Base-by-base conservation (phyloP, 2,888 invertebrate genomes). In the Malacosoma neustria region DNA sequence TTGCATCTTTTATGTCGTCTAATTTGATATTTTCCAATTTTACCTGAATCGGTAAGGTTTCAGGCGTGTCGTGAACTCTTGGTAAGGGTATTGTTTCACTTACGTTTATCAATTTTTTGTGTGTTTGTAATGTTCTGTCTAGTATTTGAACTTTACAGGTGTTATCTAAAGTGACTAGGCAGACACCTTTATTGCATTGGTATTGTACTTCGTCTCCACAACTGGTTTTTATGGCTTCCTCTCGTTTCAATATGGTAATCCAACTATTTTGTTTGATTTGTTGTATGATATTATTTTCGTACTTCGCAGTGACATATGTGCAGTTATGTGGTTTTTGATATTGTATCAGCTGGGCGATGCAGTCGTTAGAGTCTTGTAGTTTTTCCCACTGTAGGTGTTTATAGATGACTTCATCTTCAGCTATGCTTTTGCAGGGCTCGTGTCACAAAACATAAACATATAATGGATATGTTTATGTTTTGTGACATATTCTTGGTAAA, bases 401-500 rank as follows among this genome's bases (percentile, higher is more conserved):
- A 35, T 49, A 53, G 11, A 49, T 51, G 34, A 41, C 41, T 3
- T 45, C 38, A 1, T 48, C 30, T 5, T 50, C 47, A 7, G 11
- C 35, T 13, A 55, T 47, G 1, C 12, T 32, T 7, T 11, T 40
- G 34, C 49, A 56, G 32, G 43, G 34, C 39, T 58, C 51, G 13
- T 38, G 45, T n/a, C n/a, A 3, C 52, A 56, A 11, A 54, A 51
- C 0, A 50, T n/a, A n/a, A n/a, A n/a, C n/a, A n/a, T n/a, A n/a
- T n/a, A n/a, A n/a, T n/a, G n/a, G 30, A 39, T 45, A 39, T 44
- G 41, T 30, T 30, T 50, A 34, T 95, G 94, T 69, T 88, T 90
- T 39, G 92, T 91, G 1, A 89, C 91, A 33, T 91, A 92, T 63
- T 92, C 93, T 11, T 86, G 92, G 13, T 88, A 90, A 53, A 77